These are phyloP conservation scores for Meloidogyne hapla DNA, from an alignment of 1,140 invertebrate species.

Conservation along the genomic window DNA sequence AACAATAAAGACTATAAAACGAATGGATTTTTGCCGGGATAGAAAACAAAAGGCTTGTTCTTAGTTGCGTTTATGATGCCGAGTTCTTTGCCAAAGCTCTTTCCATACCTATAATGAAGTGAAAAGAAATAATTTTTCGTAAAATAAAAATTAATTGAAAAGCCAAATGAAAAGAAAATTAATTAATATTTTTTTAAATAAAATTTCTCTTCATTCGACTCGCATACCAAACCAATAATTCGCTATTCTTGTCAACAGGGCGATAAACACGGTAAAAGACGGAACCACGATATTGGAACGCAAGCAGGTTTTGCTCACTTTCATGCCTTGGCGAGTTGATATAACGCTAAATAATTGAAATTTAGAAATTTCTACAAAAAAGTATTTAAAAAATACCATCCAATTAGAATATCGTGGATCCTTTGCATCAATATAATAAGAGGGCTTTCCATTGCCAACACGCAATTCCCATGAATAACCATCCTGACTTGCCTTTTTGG, in stretches of 20 bases:
- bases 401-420: conserved; percentile 36
- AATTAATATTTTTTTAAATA: neutral
- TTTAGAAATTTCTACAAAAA: neutral
- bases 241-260: conserved; percentile 26
- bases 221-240: conserved; percentile 38
- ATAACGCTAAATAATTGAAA: conserved; percentile 17
- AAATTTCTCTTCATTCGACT: conserved; percentile 3
- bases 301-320: conserved; percentile 34
- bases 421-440: conserved; percentile 17
- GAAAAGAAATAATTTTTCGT: neutral
- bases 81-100: conserved; percentile 29
- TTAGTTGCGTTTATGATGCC: conserved; percentile 18
- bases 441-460: neutral
- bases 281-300: conserved; percentile 31
- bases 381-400: conserved; percentile 23
- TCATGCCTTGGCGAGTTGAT: conserved; percentile 31
- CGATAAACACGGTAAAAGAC: conserved; percentile 37
- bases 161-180: neutral
- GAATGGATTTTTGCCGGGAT: conserved; percentile 21
- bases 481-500: conserved; percentile 12
- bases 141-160: neutral
- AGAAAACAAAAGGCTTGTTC: conserved; percentile 24
- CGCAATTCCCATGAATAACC: conserved; percentile 33
- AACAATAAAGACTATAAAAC: neutral
- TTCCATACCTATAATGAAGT: conserved; percentile 32